Evolutionary conservation across 2,113 vertebrate genomes (phyloP), one percentile per base, ranked within the genome.

Genomic region (Macquaria australasica): DNA sequence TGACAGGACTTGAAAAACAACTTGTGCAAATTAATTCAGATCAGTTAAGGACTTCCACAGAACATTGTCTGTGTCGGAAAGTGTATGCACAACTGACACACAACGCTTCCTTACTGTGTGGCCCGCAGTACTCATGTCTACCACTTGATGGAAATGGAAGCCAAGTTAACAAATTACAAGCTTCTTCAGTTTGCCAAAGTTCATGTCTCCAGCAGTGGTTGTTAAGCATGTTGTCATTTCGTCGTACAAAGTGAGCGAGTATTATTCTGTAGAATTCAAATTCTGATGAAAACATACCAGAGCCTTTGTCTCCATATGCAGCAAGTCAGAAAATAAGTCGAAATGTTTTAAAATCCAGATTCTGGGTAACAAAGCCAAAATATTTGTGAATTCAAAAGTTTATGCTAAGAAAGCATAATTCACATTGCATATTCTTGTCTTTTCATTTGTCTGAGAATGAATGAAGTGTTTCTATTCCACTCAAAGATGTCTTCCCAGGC

Each of bases 111-210:
- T 21, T 25, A 60, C 6, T 51, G 8, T 63, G 31, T 34, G 25
- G 1, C 53, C 14, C 89, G 93, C 86, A 93, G 85, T 95, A 89
- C 86, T 45, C 16, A 20, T 20, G 5, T 39, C 21, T 3, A 68
- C 93, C 95, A 93, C 94, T 85, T 43, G 91, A 78, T 92, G 93
- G 93, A 90, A 86, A 84, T 85, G 84, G 66, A 89, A 82, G 73
- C 53, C 69, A 79, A 67, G 55, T 83, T 74, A 81, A 82, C 14
- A 62, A 58, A 75, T 60, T 1, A 16, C 34, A 34, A 53, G 70
- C 45, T 4, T 28, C 5, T 5, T 56, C 43, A 69, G 58, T 53
- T 34, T 37, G n/a, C 12, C 39, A 3, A 18, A 53, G 0, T 20
- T 62, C 15, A 43, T 20, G 6, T 3, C 5, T 62, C 5, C n/a